Base-by-base conservation (phyloP, 2,888 invertebrate species). In the Plusia festucae region DNA sequence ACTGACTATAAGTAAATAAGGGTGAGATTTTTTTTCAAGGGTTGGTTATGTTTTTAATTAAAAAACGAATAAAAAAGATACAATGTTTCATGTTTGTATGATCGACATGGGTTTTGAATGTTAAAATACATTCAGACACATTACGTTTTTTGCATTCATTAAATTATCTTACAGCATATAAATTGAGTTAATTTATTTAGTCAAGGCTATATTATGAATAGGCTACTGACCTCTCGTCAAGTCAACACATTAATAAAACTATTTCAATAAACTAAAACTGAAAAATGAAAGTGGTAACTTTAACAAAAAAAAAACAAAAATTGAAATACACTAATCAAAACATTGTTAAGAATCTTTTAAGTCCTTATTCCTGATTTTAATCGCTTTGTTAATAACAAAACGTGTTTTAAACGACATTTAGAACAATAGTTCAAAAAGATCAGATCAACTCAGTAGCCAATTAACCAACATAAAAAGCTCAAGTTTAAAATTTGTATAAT, bases 401-500 rank as follows among this genome's bases (percentile, higher is more conserved):
- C 40, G 6, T 40, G 15, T 15, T 40, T 3, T 40, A 40, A n/a
- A 15, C 3, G n/a, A 40, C 40, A 40, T 40, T 32, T 32, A 32
- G 7, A 24, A 13, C 32, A 40, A 1, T 40, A 16, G 7, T 44
- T 34, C 9, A 34, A 34, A 34, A 15, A 15, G 34, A 34, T 34
- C 34, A 34, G 15, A 34, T 34, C 34, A 34, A 34, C 13, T 4
- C 34, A 34, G 34, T 15, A 34, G 58, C 55, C 58, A 65, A 65
- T 65, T 60, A 71, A 30, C 32, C 18, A 20, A 16, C 11, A 16
- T 24, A 44, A 46, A 58, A 54, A 70, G 52, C 46, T 56, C 34
- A 40, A 53, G 52, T 55, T 18, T 27, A 8, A 7, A 24, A 15
- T 58, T 52, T 53, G 56, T 65, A 65, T 55, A 76, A 59, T 55